Conservation (phyloP, 1,140 invertebrate genomes). For the Drosophila sulfurigaster region DNA sequence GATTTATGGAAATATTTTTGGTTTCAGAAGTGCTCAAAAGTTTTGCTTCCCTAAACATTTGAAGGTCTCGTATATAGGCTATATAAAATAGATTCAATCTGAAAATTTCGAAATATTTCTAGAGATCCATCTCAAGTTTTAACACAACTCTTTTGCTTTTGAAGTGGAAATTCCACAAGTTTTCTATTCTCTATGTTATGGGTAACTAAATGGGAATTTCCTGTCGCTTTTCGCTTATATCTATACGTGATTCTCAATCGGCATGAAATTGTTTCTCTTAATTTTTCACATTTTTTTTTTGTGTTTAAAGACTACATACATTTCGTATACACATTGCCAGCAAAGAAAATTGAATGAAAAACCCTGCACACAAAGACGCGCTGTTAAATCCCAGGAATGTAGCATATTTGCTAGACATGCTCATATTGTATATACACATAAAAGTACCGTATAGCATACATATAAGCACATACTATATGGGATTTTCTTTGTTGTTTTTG, state of each 20-base stretch:
- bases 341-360: constrained; percentile 74
- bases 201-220: constrained; percentile 9
- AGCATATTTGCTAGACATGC: constrained; percentile 68
- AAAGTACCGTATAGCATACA: constrained; percentile 40
- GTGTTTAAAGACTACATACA: constrained; percentile 1
- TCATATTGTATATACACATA: constrained; percentile 14
- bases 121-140: background rate
- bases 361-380: constrained; percentile 44
- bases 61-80: constrained; percentile 15
- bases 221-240: constrained; percentile 17
- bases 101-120: background rate
- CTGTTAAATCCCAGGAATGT: constrained; percentile 68
- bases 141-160: background rate
- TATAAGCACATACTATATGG: constrained; percentile 25
- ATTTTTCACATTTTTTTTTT: constrained; percentile 10
- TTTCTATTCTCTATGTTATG: background rate
- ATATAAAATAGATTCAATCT: background rate
- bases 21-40: constrained; percentile 28
- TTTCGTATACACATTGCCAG: constrained; percentile 44
- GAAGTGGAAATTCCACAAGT: constrained; percentile 4
- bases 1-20: constrained; percentile 71
- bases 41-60: constrained; percentile 42
- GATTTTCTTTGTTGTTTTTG: constrained; percentile 66
- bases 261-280: constrained; percentile 39
- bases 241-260: constrained; percentile 41